Evolutionary conservation across 2,888 invertebrate species (phyloP).

Genomic region (Priocnemis perturbator): DNA sequence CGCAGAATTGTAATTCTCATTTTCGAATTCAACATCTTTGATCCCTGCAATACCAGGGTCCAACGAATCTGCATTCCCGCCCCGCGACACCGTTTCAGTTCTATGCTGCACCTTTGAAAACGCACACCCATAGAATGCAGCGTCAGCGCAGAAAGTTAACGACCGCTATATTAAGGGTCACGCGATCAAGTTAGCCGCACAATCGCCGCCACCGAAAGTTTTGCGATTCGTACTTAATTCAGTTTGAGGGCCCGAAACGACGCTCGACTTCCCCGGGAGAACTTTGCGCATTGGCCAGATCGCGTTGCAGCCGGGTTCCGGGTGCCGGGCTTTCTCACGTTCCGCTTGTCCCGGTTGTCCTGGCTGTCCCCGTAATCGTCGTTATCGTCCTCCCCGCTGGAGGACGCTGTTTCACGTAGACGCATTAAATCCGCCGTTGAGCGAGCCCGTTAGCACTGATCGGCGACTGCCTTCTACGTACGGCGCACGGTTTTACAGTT

Average conservation of each 20-base stretch:
- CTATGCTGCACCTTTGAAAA: too few relatives aligned
- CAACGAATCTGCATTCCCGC: too few relatives aligned
- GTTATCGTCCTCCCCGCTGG: background rate
- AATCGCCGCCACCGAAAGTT: constrained; percentile 4
- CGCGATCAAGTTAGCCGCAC: too few relatives aligned
- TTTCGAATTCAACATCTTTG: too few relatives aligned
- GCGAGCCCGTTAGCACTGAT: constrained; percentile 11
- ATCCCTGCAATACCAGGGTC: too few relatives aligned
- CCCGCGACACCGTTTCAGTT: too few relatives aligned
- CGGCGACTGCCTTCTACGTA: constrained; percentile 18
- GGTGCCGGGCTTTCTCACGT: constrained; percentile 4
- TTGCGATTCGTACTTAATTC: constrained; percentile 16
- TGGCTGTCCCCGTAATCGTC: background rate
- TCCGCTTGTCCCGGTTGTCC: background rate
- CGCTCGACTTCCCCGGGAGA: too few relatives aligned
- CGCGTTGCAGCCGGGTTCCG: too few relatives aligned
- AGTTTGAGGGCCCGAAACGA: constrained; percentile 1
- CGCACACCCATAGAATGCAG: too few relatives aligned
- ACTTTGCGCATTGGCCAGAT: background rate
- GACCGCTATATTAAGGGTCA: too few relatives aligned
- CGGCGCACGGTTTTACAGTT: constrained; percentile 2
- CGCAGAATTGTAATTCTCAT: too few relatives aligned
- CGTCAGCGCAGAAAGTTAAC: too few relatives aligned
- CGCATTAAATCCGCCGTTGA: constrained; percentile 16
- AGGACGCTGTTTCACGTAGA: constrained; percentile 31